Evolutionary conservation across 2,113 vertebrate species (phyloP).

Genomic region (Electrona antarctica): DNA sequence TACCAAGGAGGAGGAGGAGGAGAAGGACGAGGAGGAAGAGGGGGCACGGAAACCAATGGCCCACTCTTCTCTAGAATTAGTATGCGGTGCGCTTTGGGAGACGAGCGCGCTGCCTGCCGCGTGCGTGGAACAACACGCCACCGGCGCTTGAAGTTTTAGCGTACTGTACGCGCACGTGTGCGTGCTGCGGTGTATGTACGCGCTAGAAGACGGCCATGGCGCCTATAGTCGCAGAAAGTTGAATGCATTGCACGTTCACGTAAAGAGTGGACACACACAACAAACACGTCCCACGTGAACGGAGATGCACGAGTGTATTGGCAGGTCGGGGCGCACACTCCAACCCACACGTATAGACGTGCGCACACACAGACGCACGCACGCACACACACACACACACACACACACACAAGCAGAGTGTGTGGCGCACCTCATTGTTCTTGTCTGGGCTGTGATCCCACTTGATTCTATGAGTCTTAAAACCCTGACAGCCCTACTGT

Average conservation of each 20-base stretch:
- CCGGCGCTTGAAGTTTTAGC: no score
- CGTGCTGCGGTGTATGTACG: neutral
- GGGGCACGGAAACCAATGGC: slow-evolving; percentile 51
- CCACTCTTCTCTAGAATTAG: slow-evolving; percentile 56
- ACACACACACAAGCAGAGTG: slow-evolving; percentile 23
- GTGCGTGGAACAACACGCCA: neutral
- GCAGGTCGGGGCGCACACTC: slow-evolving; percentile 28
- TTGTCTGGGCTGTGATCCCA: slow-evolving; percentile 63
- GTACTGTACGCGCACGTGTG: neutral
- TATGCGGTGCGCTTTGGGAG: slow-evolving; percentile 56
- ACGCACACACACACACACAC: neutral
- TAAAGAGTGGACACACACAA: neutral
- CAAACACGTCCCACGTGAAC: slow-evolving; percentile 7
- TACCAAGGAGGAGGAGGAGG: slow-evolving; percentile 43
- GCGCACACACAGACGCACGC: neutral
- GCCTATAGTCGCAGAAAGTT: slow-evolving; percentile 6
- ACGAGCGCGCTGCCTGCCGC: slow-evolving; percentile 49
- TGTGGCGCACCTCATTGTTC: slow-evolving; percentile 61
- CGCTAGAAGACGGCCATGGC: neutral
- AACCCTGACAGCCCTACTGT: slow-evolving; percentile 60
- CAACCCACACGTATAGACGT: neutral
- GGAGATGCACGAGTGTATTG: slow-evolving; percentile 41
- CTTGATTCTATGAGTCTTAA: slow-evolving; percentile 71
- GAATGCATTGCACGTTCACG: neutral
- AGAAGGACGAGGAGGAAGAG: slow-evolving; percentile 43